Base-by-base conservation (phyloP, 2,797 vertebrate genomes). In the Hozukius guyotensis region DNA sequence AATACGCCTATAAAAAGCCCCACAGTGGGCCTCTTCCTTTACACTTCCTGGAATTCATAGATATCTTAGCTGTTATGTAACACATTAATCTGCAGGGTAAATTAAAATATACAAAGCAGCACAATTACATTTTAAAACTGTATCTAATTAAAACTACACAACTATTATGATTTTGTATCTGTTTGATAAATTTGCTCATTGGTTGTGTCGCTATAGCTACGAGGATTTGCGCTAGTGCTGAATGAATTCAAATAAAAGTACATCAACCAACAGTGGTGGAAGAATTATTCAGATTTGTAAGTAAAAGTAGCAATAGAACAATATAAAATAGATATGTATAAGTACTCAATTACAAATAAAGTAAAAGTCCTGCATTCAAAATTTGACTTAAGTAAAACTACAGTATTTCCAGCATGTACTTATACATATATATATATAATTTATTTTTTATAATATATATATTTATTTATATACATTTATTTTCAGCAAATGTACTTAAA, bases 1-100 rank as follows among this genome's bases (percentile, higher is more conserved):
- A 46, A 79, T 49, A 80, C 71, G 55, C 38, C 56, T 60, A 14
- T 69, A n/a, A 75, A 52, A 59, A 36, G 63, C 13, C 31, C 20
- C 13, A 11, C 29, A 55, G 24, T 13, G 60, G 16, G n/a, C 64
- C 42, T 49, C 36, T 62, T 73, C 31, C 59, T 85, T 68, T 68
- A 31, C 31, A 76, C 66, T 77, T 76, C n/a, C 57, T 78, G 52
- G 13, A 8, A 56, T 86, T 87, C 67, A 79, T 46, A 7, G 67
- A 52, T 78, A 46, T 36, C 46, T 42, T 57, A 73, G 29, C 70
- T 27, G 38, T 69, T 70, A 34, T 6, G 59, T 34, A 79, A 36
- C n/a, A 13, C 32, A 61, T 2, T n/a, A 5, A 1, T 62, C 31
- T 20, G 25, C 14, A 57, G 14, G 8, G 2, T 7, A 12, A 70